Evolutionary conservation across 1,140 invertebrate species (phyloP), one percentile per base, ranked within the genome.

Genomic region (Cheumatopsyche charites): DNA sequence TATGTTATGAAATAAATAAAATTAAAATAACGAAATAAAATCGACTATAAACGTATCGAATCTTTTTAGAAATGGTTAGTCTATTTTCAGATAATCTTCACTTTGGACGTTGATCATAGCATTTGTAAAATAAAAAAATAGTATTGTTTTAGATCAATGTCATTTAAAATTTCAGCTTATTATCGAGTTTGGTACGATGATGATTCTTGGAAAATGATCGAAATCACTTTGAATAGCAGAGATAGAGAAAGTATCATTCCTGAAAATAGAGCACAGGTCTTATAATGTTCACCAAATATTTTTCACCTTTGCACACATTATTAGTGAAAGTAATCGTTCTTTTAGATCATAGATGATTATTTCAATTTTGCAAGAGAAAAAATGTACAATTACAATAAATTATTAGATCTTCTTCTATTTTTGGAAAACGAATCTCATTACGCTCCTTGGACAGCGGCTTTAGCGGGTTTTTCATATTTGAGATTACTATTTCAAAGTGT

Each of bases 351-450:
- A 36, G 87, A 91, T 73, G 91, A 93, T 77, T 83, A 87, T 12
- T 86, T 88, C 29, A 84, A 85, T 67, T 82, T 92, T 41, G 86
- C 84, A 0, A 78, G 81, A 63, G 82, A 81, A 21, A 81, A 79
- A 11, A 77, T 82, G 1, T 72, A 88, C n/a, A 42, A 71, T 11
- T 79, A 80, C 25, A n/a, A 73, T 1, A 74, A 77, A 1, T 41
- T 80, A 13, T 73, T 83, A 19, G 58, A 77, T 17, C 72, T 85
- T 41, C 78, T 83, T 3, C 75, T 78, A 9, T 87, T 86, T 67
- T 73, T 88, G 70, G 76, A 77, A 7, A 77, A 81, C 9, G 87
- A 88, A 77, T 77, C 75, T 45, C 79, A 85, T 63, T 85, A 83
- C 73, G 77, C 84, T 9, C 85, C 86, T 0, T 87, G 86, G 87